phyloP scores from a whole-genome alignment of 2,888 invertebrate species.

The Hyposoter dolosus region DNA sequence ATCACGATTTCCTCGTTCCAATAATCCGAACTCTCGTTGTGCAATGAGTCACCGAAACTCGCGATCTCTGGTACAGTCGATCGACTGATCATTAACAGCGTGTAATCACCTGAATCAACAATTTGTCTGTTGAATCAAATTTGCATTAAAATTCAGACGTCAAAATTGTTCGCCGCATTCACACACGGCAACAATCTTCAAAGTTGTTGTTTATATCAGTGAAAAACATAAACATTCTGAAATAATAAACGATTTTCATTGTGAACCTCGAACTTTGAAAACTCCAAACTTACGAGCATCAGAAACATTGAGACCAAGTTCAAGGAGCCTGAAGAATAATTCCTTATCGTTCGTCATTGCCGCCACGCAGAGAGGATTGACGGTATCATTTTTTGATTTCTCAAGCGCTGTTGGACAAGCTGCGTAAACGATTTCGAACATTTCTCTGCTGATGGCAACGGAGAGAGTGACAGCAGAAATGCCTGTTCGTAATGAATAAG shows the following conservation, averaged over 20 bases:
- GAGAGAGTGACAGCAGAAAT: constrained; percentile 79
- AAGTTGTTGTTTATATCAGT: background rate
- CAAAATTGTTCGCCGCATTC: background rate
- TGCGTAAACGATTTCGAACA: constrained; percentile 78
- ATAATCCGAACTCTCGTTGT: constrained; percentile 75
- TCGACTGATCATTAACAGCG: constrained; percentile 78
- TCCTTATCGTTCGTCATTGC: constrained; percentile 80
- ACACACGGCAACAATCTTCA: too few species aligned
- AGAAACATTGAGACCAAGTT: constrained; percentile 75
- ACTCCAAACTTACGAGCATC: constrained; percentile 75
- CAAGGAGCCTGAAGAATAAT: constrained; percentile 77
- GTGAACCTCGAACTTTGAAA: background rate
- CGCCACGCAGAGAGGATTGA: constrained; percentile 81
- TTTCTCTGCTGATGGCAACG: constrained; percentile 77
- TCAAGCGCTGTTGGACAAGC: constrained; percentile 76
- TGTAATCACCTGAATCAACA: constrained; percentile 76
- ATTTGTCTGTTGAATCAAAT: background rate
- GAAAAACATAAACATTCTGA: background rate
- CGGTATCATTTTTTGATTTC: constrained; percentile 76
- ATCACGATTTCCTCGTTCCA: constrained; percentile 76
- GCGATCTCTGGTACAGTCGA: constrained; percentile 79
- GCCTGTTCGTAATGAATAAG: constrained; percentile 70
- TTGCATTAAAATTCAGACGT: background rate
- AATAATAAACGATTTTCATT: background rate
- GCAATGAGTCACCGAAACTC: constrained; percentile 70